Evolutionary conservation across 2,113 vertebrate genomes (phyloP).

Genomic region (Lynx canadensis): DNA sequence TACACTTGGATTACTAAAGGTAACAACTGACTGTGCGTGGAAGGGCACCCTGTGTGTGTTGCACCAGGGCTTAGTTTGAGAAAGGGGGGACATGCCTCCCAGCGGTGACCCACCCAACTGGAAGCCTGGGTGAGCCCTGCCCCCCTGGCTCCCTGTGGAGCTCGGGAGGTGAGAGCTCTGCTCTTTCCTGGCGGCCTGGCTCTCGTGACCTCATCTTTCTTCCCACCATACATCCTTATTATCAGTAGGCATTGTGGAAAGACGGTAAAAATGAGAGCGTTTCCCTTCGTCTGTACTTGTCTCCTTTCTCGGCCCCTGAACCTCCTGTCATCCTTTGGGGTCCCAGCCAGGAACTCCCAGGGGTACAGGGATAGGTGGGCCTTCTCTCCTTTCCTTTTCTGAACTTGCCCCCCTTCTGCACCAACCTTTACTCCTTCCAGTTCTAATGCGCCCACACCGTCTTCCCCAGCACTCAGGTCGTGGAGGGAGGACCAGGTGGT

Average conservation of each 20-base stretch:
- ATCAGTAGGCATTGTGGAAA: not conserved
- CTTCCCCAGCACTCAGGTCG: not conserved
- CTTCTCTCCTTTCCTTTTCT: not conserved
- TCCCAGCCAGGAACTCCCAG: not conserved
- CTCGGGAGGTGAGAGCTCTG: no score
- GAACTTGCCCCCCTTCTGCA: not conserved
- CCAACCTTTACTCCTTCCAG: not conserved
- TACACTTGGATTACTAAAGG: not conserved
- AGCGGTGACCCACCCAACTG: not conserved
- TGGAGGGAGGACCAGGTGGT: not conserved
- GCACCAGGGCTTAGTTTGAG: no score
- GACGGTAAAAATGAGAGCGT: not conserved
- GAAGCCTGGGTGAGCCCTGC: not conserved
- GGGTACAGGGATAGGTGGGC: no score
- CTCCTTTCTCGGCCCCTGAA: not conserved
- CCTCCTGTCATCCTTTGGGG: not conserved
- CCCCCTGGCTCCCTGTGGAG: fast-evolving
- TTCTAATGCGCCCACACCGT: not conserved
- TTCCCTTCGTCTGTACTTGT: not conserved
- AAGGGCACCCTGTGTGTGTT: not conserved
- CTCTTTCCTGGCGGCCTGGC: not conserved
- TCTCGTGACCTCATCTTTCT: not conserved
- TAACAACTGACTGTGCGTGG: not conserved
- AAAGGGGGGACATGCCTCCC: not conserved
- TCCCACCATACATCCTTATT: not conserved